Evolutionary conservation across 35 echinoderm and acorn worm genomes (phyloP), one percentile per base, ranked within the genome.

Genomic region (Chiridota heheva): DNA sequence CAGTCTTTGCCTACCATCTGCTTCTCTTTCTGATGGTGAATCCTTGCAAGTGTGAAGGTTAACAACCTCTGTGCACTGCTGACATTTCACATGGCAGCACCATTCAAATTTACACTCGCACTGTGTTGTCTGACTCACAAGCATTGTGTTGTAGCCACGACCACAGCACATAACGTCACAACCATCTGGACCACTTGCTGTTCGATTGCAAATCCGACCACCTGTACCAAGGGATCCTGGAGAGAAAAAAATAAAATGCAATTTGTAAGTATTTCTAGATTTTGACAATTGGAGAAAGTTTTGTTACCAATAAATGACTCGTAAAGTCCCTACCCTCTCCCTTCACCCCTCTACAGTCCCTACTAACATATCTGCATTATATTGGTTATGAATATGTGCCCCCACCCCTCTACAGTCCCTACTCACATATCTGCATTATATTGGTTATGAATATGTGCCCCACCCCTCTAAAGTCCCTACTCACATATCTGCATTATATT

Each of bases 131-230:
- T 77, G 71, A 55, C 70, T 77, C 2, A 90, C 87, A 5, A 86
- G 56, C 73, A 78, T 86, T 0, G 92, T 96, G 51, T 96, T 85
- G 87, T 96, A 96, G 37, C 92, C 92, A 30, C 92, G 87, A 55
- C 92, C 92, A 70, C 92, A 96, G 36, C 92, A 96, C 92, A 96
- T 96, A 44, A 96, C 82, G 82, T 90, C 92, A 77, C 92, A 90
- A n/a, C 92, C 85, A 39, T 96, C 92, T 4, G 92, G 82, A 2
- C 87, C 87, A 7, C 79, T 41, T 0, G 92, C 89, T n/a, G 87
- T 96, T 73, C 83, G 81, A 72, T 96, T 96, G 81, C 92, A 96
- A 20, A 90, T 31, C 18, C 92, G 82, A 13, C 92, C 92, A 8
- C 86, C 92, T 37, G 92, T 96, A 24, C 92, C 92, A 7, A 90